Evolutionary conservation across 1,140 invertebrate species (phyloP).

Genomic region (Phymorhynchus buccinoides): DNA sequence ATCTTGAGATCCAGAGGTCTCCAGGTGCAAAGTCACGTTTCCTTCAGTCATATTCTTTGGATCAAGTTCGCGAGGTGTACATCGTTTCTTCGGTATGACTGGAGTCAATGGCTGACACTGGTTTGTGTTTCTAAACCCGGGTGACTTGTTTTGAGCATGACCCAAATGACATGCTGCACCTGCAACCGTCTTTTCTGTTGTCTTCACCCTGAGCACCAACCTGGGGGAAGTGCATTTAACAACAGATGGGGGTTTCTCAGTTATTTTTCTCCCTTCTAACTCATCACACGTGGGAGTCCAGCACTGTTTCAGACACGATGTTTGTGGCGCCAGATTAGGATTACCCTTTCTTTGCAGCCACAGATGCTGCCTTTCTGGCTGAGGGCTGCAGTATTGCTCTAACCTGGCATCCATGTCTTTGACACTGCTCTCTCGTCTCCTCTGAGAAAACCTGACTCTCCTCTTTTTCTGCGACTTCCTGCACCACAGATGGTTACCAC

Average conservation of each 20-base stretch:
- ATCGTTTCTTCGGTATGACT: too few species aligned
- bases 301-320: neutral
- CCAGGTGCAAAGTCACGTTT: too few species aligned
- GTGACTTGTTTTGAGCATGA: neutral
- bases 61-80: neutral
- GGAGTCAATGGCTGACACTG: neutral
- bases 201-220: neutral
- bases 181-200: neutral
- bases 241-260: neutral
- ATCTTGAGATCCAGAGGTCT: constrained; percentile 20
- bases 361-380: neutral
- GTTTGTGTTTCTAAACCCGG: neutral
- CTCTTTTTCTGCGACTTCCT: neutral
- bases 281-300: neutral
- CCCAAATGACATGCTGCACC: neutral
- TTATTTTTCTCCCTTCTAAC: neutral
- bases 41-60: too few species aligned
- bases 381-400: neutral
- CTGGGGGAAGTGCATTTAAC: neutral
- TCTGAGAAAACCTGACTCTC: constrained; percentile 5
- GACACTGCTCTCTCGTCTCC: neutral
- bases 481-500: neutral
- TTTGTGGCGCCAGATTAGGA: neutral
- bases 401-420: constrained; percentile 9
- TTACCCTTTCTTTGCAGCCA: too few species aligned